phyloP scores from a whole-genome alignment of 2,113 vertebrate genomes.

The Herpailurus yagouaroundi region DNA sequence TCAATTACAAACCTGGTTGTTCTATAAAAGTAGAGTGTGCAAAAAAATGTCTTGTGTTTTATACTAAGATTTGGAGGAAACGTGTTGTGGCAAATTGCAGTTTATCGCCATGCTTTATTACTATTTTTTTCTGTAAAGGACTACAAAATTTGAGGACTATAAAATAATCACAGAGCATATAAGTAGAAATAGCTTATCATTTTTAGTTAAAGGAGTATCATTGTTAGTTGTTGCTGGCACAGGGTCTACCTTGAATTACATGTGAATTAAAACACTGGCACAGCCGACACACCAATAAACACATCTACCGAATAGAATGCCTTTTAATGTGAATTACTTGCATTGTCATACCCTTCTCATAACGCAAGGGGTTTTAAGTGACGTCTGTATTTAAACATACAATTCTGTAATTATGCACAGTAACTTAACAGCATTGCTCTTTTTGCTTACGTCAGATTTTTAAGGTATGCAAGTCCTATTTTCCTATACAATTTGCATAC shows the following conservation, averaged over 20 bases:
- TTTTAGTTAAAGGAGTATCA: slow-evolving; percentile 60
- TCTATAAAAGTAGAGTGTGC: slow-evolving; percentile 80
- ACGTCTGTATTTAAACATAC: slow-evolving; percentile 45
- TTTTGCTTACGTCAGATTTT: slow-evolving; percentile 44
- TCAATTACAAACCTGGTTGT: slow-evolving; percentile 79
- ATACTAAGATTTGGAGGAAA: slow-evolving; percentile 73
- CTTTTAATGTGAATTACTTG: slow-evolving; percentile 72
- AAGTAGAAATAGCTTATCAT: slow-evolving; percentile 55
- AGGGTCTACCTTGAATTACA: slow-evolving; percentile 61
- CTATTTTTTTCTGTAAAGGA: slow-evolving; percentile 64
- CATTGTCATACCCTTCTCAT: slow-evolving; percentile 47
- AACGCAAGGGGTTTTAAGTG: slow-evolving; percentile 60
- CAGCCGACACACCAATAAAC: slow-evolving; percentile 61
- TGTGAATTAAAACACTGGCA: slow-evolving; percentile 73
- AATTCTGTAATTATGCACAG: slow-evolving; percentile 60
- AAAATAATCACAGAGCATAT: slow-evolving; percentile 68
- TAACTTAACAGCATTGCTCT: slow-evolving; percentile 33
- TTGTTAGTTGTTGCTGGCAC: slow-evolving; percentile 52
- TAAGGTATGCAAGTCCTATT: slow-evolving; percentile 49
- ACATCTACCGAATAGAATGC: slow-evolving; percentile 55
- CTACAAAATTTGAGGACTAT: slow-evolving; percentile 65
- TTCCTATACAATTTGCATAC: slow-evolving; percentile 41
- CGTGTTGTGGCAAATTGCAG: slow-evolving; percentile 68
- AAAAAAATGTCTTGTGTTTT: slow-evolving; percentile 73
- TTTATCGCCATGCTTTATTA: slow-evolving; percentile 64